Evolutionary conservation across 2,113 vertebrate species (phyloP), one percentile per base, ranked within the genome.

Genomic region (Probosciger aterrimus): DNA sequence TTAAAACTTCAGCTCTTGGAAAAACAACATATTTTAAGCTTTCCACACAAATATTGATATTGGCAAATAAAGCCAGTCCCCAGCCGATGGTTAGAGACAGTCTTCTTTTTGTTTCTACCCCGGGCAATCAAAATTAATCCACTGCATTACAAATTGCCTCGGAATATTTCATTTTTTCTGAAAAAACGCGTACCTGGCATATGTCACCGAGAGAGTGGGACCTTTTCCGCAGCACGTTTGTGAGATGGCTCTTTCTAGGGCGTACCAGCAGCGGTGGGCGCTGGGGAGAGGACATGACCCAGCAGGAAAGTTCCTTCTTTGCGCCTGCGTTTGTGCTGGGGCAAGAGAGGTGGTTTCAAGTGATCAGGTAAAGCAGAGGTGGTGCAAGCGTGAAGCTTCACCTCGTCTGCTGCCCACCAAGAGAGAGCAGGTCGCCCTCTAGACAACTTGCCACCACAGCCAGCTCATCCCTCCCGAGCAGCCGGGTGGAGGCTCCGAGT

Each of bases 1-100:
- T 96, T 75, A 86, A 96, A 97, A 93, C 79, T 96, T 75, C 85
- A 96, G 41, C 82, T 95, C 95, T 89, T 97, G 97, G 96, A 83
- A 97, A 98, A 98, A 96, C 94, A 97, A 89, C 96, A 73, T 96
- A 97, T 98, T 97, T 98, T 97, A 96, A 97, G 94, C 88, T 97
- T 97, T 98, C 96, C 97, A 97, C 95, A 49, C 89, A 98, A 98
- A 98, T 98, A 98, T 97, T 98, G 96, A 91, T 95, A 96, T 97
- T 98, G 98, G 97, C 97, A 95, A 97, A 97, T 88, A 93, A 95
- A 95, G 37, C 49, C 81, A 93, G 75, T 86, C 91, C 92, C 77
- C 79, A 62, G 87, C 67, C 78, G 90, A 80, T 44, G 74, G 92
- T 67, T 60, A 70, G 82, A 95, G 95, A 98, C 97, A 98, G 94